phyloP scores from a whole-genome alignment of 2,888 invertebrate species.

The Machimus atricapillus region DNA sequence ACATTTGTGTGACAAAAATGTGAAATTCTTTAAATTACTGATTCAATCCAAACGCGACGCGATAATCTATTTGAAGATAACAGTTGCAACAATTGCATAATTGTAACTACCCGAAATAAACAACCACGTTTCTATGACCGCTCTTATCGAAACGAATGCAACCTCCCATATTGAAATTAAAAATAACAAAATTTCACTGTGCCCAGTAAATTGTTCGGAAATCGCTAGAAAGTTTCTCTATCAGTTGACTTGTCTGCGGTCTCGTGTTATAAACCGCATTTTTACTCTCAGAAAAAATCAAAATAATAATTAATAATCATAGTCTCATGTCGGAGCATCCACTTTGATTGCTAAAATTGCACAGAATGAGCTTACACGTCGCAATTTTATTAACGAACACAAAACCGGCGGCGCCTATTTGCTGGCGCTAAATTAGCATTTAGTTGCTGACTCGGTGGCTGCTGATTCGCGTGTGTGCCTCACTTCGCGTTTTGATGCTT shows the following conservation, averaged over 20 bases:
- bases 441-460: background rate
- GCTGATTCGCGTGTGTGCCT: background rate
- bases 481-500: background rate
- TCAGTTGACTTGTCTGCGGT: background rate
- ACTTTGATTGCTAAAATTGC: background rate
- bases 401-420: background rate
- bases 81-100: background rate
- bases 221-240: background rate
- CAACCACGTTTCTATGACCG: background rate
- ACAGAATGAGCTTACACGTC: background rate
- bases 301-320: background rate
- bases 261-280: background rate
- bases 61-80: background rate
- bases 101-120: background rate
- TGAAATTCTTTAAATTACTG: background rate
- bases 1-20: background rate
- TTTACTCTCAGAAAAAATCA: background rate
- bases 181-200: background rate
- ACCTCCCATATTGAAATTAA: background rate
- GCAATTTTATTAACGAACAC: background rate
- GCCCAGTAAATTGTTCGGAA: background rate
- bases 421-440: background rate
- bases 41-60: background rate
- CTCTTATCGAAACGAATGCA: background rate
- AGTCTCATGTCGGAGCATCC: background rate